phyloP scores from a whole-genome alignment of 2,888 invertebrate species.

The Ectobius pallidus region DNA sequence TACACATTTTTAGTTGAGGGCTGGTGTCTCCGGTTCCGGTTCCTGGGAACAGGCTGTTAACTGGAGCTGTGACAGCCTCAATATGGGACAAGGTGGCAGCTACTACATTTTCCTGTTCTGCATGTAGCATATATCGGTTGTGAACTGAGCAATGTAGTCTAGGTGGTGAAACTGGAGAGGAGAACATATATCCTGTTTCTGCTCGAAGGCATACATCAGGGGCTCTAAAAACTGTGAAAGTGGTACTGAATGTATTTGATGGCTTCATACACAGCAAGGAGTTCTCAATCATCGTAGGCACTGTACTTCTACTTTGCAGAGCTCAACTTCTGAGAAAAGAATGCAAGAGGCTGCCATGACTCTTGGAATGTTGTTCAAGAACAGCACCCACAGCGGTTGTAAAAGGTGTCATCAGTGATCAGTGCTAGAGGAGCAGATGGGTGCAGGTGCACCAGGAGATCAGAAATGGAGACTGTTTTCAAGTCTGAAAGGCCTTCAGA shows the following conservation, averaged over 20 bases:
- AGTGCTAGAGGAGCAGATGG: too few species aligned
- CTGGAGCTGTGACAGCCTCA: background rate
- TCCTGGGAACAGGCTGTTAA: background rate
- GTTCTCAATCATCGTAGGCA: too few species aligned
- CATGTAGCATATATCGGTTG: constrained; percentile 27
- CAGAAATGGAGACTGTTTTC: background rate
- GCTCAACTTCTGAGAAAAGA: too few species aligned
- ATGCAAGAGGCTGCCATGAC: too few species aligned
- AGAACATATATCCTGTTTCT: constrained; percentile 18
- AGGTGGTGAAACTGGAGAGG: constrained; percentile 20
- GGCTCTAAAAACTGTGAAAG: background rate
- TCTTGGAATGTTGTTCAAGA: too few species aligned
- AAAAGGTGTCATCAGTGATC: too few species aligned
- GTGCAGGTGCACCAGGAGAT: too few species aligned
- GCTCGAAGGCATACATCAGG: constrained; percentile 7
- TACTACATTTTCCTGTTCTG: constrained; percentile 1
- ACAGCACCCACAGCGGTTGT: too few species aligned
- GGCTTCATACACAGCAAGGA: too few species aligned
- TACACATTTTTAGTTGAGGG: background rate
- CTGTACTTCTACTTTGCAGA: too few species aligned
- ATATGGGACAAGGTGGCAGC: constrained; percentile 16
- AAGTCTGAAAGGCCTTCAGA: background rate
- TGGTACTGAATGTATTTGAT: too few species aligned
- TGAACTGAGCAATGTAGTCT: constrained; percentile 18
- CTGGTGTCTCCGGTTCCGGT: background rate